These are phyloP conservation scores for Orestias chungarensis DNA, from an alignment of 2,797 vertebrate genomes.

Conservation along the genomic window DNA sequence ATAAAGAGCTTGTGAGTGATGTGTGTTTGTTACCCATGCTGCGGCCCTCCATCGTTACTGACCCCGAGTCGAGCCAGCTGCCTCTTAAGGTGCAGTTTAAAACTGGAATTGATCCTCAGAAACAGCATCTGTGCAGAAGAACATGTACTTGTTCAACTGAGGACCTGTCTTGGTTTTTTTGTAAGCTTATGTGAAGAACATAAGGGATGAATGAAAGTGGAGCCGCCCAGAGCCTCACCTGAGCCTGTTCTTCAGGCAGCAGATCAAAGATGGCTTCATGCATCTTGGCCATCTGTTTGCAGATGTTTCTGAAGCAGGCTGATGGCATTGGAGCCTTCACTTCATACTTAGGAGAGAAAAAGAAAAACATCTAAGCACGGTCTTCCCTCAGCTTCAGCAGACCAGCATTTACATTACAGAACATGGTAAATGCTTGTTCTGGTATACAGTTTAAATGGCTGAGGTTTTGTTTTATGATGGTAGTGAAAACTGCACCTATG, in stretches of 20 bases:
- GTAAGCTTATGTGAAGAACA: not conserved
- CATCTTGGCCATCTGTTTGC: conserved; percentile 98
- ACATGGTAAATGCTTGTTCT: no score
- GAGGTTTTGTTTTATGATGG: no score
- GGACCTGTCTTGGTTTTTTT: not conserved
- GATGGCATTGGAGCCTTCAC: conserved; percentile 98
- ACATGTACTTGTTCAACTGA: not conserved
- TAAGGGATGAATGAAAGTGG: not conserved
- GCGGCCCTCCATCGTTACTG: conserved; percentile 93
- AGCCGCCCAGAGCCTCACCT: conserved; percentile 74
- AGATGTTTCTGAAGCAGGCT: conserved; percentile 92
- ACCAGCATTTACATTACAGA: not conserved
- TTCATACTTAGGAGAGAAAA: conserved; percentile 87
- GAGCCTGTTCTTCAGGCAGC: conserved; percentile 94
- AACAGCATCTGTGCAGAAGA: conserved; percentile 86
- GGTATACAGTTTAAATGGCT: no score
- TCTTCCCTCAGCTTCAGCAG: not conserved
- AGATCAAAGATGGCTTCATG: conserved; percentile 96
- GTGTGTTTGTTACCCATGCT: conserved; percentile 84
- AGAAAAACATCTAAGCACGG: conserved; percentile 4
- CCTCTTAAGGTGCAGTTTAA: conserved; percentile 94
- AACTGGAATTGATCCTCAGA: conserved; percentile 90
- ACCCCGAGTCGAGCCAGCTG: conserved; percentile 93
- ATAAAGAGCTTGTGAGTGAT: not conserved
- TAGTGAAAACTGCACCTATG: no score